A percentile compares a stretch with the other conserved stretches of the same genome.
Conservation (phyloP, 2,888 invertebrate species). For the Ypsolopha scabrella region DNA sequence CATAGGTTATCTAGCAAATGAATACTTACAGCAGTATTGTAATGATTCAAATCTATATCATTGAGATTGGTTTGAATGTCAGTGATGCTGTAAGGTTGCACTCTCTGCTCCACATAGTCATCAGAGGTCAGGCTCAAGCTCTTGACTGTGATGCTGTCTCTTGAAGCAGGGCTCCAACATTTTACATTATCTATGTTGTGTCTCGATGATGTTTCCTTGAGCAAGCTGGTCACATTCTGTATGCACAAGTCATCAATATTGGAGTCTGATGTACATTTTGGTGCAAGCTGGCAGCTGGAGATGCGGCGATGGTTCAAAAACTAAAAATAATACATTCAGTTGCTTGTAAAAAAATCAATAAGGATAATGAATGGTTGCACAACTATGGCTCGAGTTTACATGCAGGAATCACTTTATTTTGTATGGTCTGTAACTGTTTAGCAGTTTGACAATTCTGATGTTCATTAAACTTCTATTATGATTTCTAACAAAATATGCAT, state of each 20-base stretch:
- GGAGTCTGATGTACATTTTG: slow-evolving; percentile 31
- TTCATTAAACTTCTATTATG: no score
- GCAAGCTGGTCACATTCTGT: slow-evolving; percentile 23
- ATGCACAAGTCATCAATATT: slow-evolving; percentile 38
- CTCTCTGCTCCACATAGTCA: slow-evolving; percentile 49
- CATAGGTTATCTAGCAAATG: no score
- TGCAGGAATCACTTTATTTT: no score
- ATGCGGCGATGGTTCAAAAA: slow-evolving; percentile 47
- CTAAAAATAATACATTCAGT: slow-evolving; percentile 16
- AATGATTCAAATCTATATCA: slow-evolving; percentile 44
- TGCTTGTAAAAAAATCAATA: no score
- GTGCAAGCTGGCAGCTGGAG: slow-evolving; percentile 46
- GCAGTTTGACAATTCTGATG: no score
- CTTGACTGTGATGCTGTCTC: slow-evolving; percentile 24
- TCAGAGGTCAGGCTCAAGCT: slow-evolving; percentile 38
- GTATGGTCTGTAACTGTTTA: no score
- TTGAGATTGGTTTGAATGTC: slow-evolving; percentile 33
- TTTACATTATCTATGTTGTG: not conserved
- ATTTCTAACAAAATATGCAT: no score
- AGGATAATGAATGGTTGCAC: no score
- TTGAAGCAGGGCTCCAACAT: not conserved
- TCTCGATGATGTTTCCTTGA: no score
- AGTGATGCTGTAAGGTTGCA: slow-evolving; percentile 25
- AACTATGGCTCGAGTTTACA: no score
- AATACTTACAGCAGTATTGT: slow-evolving; percentile 37